Evolutionary conservation across 2,113 vertebrate genomes (phyloP).

Genomic region (Arizona elegans): DNA sequence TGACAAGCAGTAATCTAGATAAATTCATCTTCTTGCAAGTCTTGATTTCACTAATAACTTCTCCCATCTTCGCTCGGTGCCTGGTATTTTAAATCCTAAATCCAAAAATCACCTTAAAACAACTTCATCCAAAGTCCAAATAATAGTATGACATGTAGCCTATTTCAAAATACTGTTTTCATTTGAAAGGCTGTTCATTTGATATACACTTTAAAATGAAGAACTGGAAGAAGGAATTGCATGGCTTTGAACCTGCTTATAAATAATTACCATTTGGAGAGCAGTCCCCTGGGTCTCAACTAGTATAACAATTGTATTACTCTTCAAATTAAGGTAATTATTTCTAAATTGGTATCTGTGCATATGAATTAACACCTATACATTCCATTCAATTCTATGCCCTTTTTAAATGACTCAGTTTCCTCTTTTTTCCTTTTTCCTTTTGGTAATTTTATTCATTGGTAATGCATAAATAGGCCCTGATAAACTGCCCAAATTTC

Average conservation of each 20-base stretch:
- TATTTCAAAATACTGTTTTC: neutral
- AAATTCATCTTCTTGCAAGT: neutral
- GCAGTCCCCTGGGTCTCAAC: neutral
- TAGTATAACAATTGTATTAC: neutral
- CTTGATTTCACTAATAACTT: neutral
- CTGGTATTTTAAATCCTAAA: neutral
- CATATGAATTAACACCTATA: neutral
- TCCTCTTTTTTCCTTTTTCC: neutral
- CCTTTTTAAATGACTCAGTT: neutral
- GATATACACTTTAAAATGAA: neutral
- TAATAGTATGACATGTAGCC: neutral
- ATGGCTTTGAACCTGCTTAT: neutral
- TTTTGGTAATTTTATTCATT: neutral
- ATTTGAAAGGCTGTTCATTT: neutral
- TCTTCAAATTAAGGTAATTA: neutral
- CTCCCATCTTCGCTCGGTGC: neutral
- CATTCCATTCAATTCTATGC: neutral
- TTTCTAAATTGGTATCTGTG: neutral
- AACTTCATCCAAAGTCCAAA: neutral
- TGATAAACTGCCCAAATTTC: neutral
- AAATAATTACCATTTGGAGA: neutral
- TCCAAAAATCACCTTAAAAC: neutral
- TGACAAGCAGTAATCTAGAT: neutral
- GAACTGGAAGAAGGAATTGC: neutral
- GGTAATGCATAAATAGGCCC: neutral